Evolutionary conservation across 2,888 invertebrate genomes (phyloP), one percentile per base, ranked within the genome.

Genomic region (Eupelmus urozonus): DNA sequence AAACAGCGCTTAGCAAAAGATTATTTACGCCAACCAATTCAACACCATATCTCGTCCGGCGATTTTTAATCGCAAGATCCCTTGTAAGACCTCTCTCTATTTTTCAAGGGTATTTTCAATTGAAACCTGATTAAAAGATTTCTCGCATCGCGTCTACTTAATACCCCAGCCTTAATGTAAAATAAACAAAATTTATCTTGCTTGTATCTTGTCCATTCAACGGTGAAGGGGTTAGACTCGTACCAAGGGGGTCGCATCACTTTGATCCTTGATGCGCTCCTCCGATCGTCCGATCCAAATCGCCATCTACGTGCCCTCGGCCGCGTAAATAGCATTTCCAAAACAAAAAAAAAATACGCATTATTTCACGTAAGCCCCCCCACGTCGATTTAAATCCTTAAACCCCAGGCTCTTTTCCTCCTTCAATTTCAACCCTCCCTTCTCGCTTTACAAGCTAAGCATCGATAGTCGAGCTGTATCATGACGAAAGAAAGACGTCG

Each of bases 111-210:
- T 60, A 66, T 42, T 59, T 59, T 49, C 42, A 53, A 71, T 60
- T 42, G n/a, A 60, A 51, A 66, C 71, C 57, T 57, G 71, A 71
- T 77, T 27, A 66, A 77, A 42, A 45, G 76, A 71, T 77, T 71
- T 77, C 20, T 42, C 76, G 71, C 59, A 29, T 66, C 55, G 23
- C 34, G 2, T 18, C 18, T 20, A 23, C 53, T 7, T 13, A 51
- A 57, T 63, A 13, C 71, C 13, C 11, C 60, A 7, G n/a, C 29
- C 29, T 55, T 71, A 60, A 77, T 71, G 59, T 34, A 77, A 72
- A 72, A 45, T 49, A 77, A 72, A 77, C 72, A 72, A 53, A 67
- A 51, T 67, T 60, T 60, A 67, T 67, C 77, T 13, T 18, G 7
- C 53, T 72, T 16, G 66, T 55, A 45, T 67, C 60, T 55, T 69